phyloP scores from a whole-genome alignment of 2,113 vertebrate genomes.

The Mirounga angustirostris region DNA sequence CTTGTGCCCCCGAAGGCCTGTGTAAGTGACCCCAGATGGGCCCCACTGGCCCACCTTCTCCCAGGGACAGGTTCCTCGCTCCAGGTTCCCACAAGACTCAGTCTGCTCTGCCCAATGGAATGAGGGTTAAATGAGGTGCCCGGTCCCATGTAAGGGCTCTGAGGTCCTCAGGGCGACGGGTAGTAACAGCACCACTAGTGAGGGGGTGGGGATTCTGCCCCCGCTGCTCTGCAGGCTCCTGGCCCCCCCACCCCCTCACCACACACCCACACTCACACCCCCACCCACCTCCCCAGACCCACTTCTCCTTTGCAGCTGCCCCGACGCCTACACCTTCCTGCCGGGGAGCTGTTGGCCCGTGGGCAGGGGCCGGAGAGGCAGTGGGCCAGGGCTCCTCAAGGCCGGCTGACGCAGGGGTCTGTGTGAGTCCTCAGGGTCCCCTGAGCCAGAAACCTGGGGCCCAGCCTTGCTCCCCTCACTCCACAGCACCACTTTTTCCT shows the following conservation, averaged over 20 bases:
- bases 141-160: background rate
- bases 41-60: background rate
- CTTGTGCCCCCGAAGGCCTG: background rate
- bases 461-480: background rate
- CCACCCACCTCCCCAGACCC: conserved; percentile 56
- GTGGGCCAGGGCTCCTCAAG: background rate
- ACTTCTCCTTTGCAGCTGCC: conserved; percentile 74
- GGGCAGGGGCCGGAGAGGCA: conserved; percentile 16
- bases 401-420: background rate
- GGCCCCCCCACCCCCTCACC: background rate
- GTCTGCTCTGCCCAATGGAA: background rate
- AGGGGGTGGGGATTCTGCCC: background rate
- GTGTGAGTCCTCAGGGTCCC: background rate
- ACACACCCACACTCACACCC: conserved; percentile 49
- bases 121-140: background rate
- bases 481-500: background rate
- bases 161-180: background rate
- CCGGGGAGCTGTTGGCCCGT: conserved; percentile 40
- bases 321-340: conserved; percentile 82
- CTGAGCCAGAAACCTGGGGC: background rate
- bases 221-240: background rate
- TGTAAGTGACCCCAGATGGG: rapidly evolving
- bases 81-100: background rate
- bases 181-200: rapidly evolving
- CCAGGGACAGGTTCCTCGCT: rapidly evolving